phyloP scores from a whole-genome alignment of 2,888 invertebrate species.

The Leptopterna dolabrata region DNA sequence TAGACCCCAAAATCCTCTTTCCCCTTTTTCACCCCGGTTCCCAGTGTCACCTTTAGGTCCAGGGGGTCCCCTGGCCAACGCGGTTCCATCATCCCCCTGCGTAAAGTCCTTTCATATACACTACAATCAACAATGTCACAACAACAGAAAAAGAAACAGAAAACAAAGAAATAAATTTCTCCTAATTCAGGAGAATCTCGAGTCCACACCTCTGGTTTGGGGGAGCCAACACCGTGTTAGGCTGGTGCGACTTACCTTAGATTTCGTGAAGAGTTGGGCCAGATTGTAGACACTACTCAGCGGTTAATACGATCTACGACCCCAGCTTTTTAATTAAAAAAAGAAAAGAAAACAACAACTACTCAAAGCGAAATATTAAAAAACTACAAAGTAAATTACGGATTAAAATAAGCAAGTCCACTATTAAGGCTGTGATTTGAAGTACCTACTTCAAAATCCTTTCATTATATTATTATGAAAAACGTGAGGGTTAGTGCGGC shows the following conservation, averaged over 20 bases:
- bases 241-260: constrained; percentile 41
- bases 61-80: constrained; percentile 47
- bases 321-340: not conserved
- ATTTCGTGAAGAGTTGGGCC: not conserved
- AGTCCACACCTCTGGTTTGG: constrained; percentile 9
- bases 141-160: constrained; percentile 23
- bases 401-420: constrained; percentile 8
- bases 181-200: not conserved
- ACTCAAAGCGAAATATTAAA: not conserved
- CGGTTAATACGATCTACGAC: constrained; percentile 29
- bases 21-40: constrained; percentile 65
- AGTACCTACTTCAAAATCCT: not conserved
- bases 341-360: not conserved
- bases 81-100: constrained; percentile 55
- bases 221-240: constrained; percentile 43
- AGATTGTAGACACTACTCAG: constrained; percentile 18
- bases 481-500: not conserved
- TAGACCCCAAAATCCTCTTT: constrained; percentile 75
- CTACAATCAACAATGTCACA: constrained; percentile 49
- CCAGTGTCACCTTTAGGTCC: constrained; percentile 68
- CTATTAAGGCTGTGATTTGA: not conserved
- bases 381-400: not conserved
- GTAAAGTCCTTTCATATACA: constrained; percentile 56
- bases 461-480: not conserved
- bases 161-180: not conserved